Percentiles rank a stretch among this genome's conserved stretches.
These are phyloP conservation scores for Gymnocephalus cernua DNA, from an alignment of 2,113 vertebrate species.

Conservation along the genomic window DNA sequence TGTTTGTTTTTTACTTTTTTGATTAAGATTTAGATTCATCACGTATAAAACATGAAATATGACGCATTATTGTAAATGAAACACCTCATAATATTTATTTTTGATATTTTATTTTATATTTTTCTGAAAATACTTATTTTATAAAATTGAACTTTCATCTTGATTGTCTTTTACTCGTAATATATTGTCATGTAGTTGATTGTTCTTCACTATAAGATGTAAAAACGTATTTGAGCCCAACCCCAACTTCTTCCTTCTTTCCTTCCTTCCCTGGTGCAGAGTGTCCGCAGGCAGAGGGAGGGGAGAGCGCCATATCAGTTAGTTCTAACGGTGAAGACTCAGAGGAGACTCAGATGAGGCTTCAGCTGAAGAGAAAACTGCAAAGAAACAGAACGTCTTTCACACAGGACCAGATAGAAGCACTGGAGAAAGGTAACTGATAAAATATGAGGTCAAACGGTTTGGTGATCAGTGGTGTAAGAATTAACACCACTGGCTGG, in stretches of 20 bases:
- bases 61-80: too few species aligned
- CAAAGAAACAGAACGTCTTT: slow-evolving; percentile 99
- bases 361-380: slow-evolving; percentile 97
- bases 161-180: not conserved
- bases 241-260: not conserved
- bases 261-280: slow-evolving; percentile 79
- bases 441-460: too few species aligned
- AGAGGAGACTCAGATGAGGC: slow-evolving; percentile 98
- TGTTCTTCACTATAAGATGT: not conserved
- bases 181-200: not conserved
- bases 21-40: not conserved
- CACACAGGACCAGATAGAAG: slow-evolving; percentile 99
- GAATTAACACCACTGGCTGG: too few species aligned
- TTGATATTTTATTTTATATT: not conserved
- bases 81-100: too few species aligned
- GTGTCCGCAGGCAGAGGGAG: slow-evolving; percentile 92
- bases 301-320: slow-evolving; percentile 93
- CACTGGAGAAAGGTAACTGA: slow-evolving; percentile 95
- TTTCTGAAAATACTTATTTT: too few species aligned
- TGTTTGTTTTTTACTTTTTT: not conserved
- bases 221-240: not conserved
- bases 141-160: not conserved
- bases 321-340: slow-evolving; percentile 95
- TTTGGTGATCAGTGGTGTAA: too few species aligned
- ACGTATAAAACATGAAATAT: not conserved